Base-by-base conservation (phyloP, 2,797 vertebrate species). In the Lophotriccus pileatus region DNA sequence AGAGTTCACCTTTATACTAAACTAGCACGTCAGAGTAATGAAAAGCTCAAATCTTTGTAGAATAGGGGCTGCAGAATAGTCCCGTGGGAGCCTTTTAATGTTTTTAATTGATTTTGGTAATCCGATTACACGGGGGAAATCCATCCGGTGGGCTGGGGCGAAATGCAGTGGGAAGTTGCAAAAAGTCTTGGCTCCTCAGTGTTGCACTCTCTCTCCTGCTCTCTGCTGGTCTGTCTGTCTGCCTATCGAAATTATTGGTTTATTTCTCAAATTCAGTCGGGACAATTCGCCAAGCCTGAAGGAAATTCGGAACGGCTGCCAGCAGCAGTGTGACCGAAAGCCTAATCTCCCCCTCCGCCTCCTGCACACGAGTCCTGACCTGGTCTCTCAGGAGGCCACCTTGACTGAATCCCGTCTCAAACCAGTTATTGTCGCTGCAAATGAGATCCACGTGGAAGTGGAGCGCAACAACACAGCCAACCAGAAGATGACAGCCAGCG, bases 231-330 rank as follows among this genome's bases (percentile, higher is more conserved):
- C 11, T 69, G 84, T 82, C 47, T 87, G 89, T 15, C 60, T 87
- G 89, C 15, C 60, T 73, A 7, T 28, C 82, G 75, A 91, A 78
- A 55, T 37, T 1, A 34, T 41, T 81, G 90, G 28, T 87, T 93
- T 78, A 8, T 89, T n/a, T 59, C 84, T 67, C 16, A 82, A 95
- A 94, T 52, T 3, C 95, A 99, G 99, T 67, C 99, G 99, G 22
- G 99, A 99, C 98, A 99, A 99, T 95, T 99, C 99, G 32, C 99
- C 99, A 27, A 99, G 99, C 97, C 98, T 99, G 95, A 99, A 99
- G 97, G 99, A 99, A 98, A 99, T 99, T 96, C 97, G 99, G 67
- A 99, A 99, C 0, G 99, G 99, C 86, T 99, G 99, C 97, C 99
- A 99, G 97, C 99, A 99, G 97, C 99, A 99, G 59, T 99, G 98